Percentiles rank a stretch among this genome's conserved stretches.
Conservation (phyloP, 2,113 vertebrate genomes). For the Neolamprologus variostigma region DNA sequence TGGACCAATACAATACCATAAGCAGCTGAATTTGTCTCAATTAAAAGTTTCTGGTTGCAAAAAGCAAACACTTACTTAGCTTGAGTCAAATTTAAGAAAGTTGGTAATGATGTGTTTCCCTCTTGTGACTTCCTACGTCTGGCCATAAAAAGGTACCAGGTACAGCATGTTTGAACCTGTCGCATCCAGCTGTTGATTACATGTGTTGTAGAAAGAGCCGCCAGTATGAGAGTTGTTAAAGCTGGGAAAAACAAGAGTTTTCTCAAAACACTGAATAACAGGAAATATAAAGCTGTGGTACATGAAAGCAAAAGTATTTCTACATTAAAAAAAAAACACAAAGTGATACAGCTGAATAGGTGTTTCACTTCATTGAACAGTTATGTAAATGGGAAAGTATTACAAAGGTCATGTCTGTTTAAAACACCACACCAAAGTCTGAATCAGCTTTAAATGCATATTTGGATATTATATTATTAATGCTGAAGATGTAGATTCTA, state of each 20-base stretch:
- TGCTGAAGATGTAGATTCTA: background rate
- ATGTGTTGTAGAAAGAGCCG: background rate
- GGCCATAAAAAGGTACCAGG: background rate
- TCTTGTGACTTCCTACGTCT: background rate
- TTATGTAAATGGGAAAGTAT: background rate
- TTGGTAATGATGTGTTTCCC: background rate
- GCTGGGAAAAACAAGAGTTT: background rate
- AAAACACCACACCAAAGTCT: background rate
- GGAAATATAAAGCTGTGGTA: background rate
- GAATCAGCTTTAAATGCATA: background rate
- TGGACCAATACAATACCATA: background rate
- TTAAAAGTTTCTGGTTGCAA: background rate
- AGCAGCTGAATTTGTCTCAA: background rate
- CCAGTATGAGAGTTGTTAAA: background rate
- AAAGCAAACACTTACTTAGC: background rate
- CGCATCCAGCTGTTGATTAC: background rate
- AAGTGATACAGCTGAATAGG: background rate
- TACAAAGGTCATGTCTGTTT: background rate
- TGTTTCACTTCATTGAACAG: background rate
- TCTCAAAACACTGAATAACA: background rate
- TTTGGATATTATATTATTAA: background rate
- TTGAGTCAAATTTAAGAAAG: background rate
- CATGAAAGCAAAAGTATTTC: background rate
- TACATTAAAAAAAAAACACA: background rate
- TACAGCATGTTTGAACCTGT: background rate